Evolutionary conservation across 1,140 invertebrate genomes (phyloP).

Genomic region (Brachystomella parvula): DNA sequence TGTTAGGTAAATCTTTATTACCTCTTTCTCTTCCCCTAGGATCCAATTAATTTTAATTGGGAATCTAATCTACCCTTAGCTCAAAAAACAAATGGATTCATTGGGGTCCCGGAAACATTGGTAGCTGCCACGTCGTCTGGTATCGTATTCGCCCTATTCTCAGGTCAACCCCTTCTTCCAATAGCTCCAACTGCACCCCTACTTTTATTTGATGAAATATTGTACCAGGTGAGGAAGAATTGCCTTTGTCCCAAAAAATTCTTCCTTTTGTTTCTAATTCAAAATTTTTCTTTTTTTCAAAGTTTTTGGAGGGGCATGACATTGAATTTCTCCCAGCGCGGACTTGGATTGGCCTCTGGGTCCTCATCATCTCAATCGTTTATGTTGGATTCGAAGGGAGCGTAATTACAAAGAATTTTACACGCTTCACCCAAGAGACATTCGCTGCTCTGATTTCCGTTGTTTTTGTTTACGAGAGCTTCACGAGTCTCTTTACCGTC

Average conservation of each 20-base stretch:
- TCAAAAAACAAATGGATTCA: constrained; percentile 74
- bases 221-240: constrained; percentile 53
- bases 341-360: constrained; percentile 85
- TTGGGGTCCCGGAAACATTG: constrained; percentile 87
- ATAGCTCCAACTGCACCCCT: constrained; percentile 88
- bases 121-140: constrained; percentile 54
- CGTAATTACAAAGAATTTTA: constrained; percentile 80
- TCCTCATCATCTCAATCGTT: constrained; percentile 69
- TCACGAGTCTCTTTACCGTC: constrained; percentile 58
- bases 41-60: constrained; percentile 47
- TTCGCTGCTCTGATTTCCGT: constrained; percentile 89
- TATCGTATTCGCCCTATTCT: constrained; percentile 9
- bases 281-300: not conserved
- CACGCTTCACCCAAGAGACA: constrained; percentile 93
- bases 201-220: constrained; percentile 83
- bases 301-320: constrained; percentile 67
- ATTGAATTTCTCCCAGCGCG: constrained; percentile 79
- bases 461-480: constrained; percentile 82
- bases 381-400: constrained; percentile 85
- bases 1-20: constrained; percentile 55
- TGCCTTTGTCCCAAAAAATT: not conserved
- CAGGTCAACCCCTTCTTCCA: constrained; percentile 52
- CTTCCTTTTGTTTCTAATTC: not conserved
- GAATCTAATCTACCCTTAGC: constrained; percentile 43
- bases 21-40: not conserved